Evolutionary conservation across 2,797 vertebrate species (phyloP).

Genomic region (Pempheris klunzingeri): DNA sequence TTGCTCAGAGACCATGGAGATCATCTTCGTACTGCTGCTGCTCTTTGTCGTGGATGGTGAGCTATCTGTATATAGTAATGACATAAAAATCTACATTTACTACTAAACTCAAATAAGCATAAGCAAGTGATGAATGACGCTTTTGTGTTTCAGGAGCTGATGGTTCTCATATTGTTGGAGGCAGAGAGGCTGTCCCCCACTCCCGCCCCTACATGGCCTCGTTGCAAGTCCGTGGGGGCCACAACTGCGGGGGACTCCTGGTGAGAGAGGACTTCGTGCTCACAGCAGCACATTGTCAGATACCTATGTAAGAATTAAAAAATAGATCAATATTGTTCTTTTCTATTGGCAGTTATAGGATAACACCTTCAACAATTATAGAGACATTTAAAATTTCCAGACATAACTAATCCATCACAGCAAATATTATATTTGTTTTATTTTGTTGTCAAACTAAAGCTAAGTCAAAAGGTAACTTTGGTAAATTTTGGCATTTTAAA

Average conservation of each 20-base stretch:
- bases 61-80: background rate
- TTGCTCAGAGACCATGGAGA: slow-evolving; percentile 52
- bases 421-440: background rate
- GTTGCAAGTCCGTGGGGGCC: slow-evolving; percentile 46
- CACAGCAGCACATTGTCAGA: slow-evolving; percentile 79
- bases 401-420: background rate
- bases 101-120: background rate
- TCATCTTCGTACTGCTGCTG: slow-evolving; percentile 46
- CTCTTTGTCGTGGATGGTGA: slow-evolving; percentile 60
- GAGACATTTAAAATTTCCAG: too few relatives aligned
- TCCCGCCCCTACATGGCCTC: slow-evolving; percentile 81
- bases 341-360: background rate
- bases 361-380: background rate
- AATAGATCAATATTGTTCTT: background rate
- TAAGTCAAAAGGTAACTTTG: too few relatives aligned
- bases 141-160: slow-evolving; percentile 61
- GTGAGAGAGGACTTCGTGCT: slow-evolving; percentile 78
- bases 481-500: background rate
- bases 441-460: background rate
- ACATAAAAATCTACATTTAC: background rate
- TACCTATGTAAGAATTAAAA: slow-evolving; percentile 46
- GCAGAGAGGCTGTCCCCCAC: slow-evolving; percentile 68
- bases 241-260: slow-evolving; percentile 73
- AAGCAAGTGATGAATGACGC: background rate
- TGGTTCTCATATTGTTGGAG: slow-evolving; percentile 69